A percentile compares a stretch with the other conserved stretches of the same genome.
These are phyloP conservation scores for Tholera decimalis DNA, from an alignment of 2,888 invertebrate genomes.

Conservation along the genomic window DNA sequence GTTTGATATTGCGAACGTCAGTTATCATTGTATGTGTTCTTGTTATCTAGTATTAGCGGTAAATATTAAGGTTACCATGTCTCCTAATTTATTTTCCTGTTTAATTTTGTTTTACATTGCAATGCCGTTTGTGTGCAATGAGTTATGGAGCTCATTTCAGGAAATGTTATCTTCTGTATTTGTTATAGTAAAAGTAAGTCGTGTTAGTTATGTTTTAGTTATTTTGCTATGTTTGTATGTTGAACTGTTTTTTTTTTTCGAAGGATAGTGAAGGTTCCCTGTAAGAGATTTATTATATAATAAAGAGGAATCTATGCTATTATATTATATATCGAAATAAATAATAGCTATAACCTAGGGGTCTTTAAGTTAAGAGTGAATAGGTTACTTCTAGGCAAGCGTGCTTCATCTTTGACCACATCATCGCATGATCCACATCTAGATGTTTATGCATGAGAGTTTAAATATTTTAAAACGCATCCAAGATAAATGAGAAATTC, in stretches of 20 bases:
- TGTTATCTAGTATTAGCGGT: constrained; percentile 45
- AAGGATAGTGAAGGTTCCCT: too few relatives aligned
- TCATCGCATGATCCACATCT: too few relatives aligned
- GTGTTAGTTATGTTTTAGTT: constrained; percentile 6
- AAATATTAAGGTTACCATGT: constrained; percentile 30
- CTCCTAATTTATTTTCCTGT: constrained; percentile 44
- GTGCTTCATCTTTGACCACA: too few relatives aligned
- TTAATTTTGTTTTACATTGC: constrained; percentile 20
- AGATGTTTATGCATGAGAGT: too few relatives aligned
- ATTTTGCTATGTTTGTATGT: background rate
- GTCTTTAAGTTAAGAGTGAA: too few relatives aligned
- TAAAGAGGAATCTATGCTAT: too few relatives aligned
- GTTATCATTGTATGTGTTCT: constrained; percentile 51
- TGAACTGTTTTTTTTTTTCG: background rate
- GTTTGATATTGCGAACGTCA: constrained; percentile 39
- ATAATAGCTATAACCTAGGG: too few relatives aligned
- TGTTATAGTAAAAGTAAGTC: constrained; percentile 22
- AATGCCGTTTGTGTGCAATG: constrained; percentile 19
- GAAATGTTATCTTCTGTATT: constrained; percentile 19
- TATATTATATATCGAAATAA: too few relatives aligned
- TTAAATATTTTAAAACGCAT: too few relatives aligned
- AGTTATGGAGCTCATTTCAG: constrained; percentile 19
- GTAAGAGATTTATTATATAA: too few relatives aligned
- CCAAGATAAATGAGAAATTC: too few relatives aligned
- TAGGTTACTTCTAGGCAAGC: too few relatives aligned